Conservation (phyloP, 2,888 invertebrate species). For the Erebia palarica region DNA sequence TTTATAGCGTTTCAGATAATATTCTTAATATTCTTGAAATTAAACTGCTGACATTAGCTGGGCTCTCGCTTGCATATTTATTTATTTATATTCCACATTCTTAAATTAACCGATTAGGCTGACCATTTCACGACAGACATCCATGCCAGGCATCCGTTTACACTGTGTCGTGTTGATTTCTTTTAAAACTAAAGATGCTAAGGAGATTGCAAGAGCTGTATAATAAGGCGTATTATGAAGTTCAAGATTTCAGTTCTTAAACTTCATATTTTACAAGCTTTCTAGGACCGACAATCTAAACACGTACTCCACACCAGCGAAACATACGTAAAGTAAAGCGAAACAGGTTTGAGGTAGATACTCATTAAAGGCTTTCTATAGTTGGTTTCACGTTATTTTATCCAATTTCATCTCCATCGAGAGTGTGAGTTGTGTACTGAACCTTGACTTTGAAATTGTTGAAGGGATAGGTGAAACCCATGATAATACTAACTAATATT, state of each 20-base stretch:
- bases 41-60: not conserved
- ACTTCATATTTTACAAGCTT: too few species aligned
- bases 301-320: slow-evolving; percentile 19
- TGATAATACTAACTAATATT: too few species aligned
- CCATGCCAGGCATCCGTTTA: slow-evolving; percentile 43
- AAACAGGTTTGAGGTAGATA: slow-evolving; percentile 62
- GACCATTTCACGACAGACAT: slow-evolving; percentile 48
- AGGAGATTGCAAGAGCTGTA: not conserved
- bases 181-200: not conserved
- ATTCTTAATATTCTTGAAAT: too few species aligned
- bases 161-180: slow-evolving; percentile 3
- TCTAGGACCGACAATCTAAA: slow-evolving; percentile 7
- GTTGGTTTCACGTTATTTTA: slow-evolving; percentile 59
- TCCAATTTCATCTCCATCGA: slow-evolving; percentile 56
- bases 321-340: slow-evolving; percentile 41
- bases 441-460: slow-evolving; percentile 30
- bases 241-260: too few species aligned
- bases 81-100: slow-evolving; percentile 63
- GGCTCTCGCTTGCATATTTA: slow-evolving; percentile 58
- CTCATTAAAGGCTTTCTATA: slow-evolving; percentile 65
- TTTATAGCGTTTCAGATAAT: too few species aligned
- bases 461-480: not conserved
- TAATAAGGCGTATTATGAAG: too few species aligned
- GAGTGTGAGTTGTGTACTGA: slow-evolving; percentile 37
- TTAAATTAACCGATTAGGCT: slow-evolving; percentile 53